A percentile compares a stretch with the other conserved stretches of the same genome.
These are phyloP conservation scores for Podarcis muralis DNA, from an alignment of 2,113 vertebrate genomes.

Conservation along the genomic window DNA sequence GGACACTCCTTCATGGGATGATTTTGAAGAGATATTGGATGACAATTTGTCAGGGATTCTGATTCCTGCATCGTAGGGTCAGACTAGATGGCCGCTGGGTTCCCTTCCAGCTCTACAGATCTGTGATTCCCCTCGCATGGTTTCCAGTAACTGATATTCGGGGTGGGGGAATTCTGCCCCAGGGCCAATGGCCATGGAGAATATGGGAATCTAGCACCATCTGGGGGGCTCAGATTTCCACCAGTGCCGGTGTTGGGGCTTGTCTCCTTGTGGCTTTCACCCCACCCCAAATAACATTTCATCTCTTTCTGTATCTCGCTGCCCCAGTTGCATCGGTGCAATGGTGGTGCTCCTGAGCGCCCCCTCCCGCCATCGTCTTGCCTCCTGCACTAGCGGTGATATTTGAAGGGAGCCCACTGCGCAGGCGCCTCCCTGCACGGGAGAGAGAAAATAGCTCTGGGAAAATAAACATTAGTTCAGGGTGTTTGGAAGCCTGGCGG, in stretches of 20 bases:
- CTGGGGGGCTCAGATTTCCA: too few species aligned
- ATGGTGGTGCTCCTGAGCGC: background rate
- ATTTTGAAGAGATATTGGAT: too few species aligned
- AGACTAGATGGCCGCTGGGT: too few species aligned
- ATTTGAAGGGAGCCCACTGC: background rate
- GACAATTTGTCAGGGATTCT: too few species aligned
- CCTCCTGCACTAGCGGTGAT: background rate
- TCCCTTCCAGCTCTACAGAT: too few species aligned
- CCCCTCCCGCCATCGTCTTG: background rate
- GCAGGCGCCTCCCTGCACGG: background rate
- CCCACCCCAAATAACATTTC: background rate
- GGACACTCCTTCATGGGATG: too few species aligned
- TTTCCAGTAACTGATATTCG: too few species aligned
- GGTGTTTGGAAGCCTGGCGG: background rate
- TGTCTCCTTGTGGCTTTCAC: background rate
- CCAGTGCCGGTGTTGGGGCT: background rate
- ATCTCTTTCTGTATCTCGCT: background rate
- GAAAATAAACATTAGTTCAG: constrained; percentile 6
- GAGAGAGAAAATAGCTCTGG: background rate
- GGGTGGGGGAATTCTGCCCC: too few species aligned
- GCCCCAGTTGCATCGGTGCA: background rate
- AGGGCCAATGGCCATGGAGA: too few species aligned
- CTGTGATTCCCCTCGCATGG: too few species aligned
- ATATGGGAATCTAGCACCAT: too few species aligned
- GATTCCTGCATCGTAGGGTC: too few species aligned